A percentile compares a stretch with the other conserved stretches of the same genome.
Conservation (phyloP, 2,113 vertebrate species). For the Gracilinanus agilis region DNA sequence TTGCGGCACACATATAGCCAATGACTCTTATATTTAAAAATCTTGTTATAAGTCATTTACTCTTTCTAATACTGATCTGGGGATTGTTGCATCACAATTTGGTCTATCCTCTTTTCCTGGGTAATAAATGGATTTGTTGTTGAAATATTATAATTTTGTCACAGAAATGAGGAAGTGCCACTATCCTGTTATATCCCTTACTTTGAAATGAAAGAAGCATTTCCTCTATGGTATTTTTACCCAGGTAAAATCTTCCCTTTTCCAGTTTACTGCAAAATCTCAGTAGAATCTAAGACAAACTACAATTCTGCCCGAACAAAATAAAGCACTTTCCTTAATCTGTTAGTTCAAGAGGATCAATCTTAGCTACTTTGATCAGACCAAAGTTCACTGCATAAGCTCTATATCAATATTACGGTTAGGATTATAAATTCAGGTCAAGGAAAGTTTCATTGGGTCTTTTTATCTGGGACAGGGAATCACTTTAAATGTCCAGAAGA, state of each 20-base stretch:
- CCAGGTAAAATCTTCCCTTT: neutral
- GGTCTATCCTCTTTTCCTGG: neutral
- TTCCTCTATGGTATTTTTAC: neutral
- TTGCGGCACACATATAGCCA: constrained; percentile 43
- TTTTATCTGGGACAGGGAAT: neutral
- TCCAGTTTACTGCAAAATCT: neutral
- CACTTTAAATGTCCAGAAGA: neutral
- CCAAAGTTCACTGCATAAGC: neutral
- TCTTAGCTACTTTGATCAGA: neutral
- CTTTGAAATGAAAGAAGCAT: neutral
- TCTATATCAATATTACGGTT: neutral
- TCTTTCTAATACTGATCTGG: constrained; percentile 66
- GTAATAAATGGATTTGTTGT: neutral
- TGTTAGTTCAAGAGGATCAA: neutral
- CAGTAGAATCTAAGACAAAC: neutral
- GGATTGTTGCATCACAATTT: constrained; percentile 59
- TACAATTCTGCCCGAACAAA: neutral
- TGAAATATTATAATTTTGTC: neutral
- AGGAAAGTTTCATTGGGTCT: neutral
- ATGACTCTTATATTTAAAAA: constrained; percentile 46
- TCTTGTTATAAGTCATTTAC: constrained; percentile 46
- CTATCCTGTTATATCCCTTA: neutral
- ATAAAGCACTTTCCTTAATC: neutral
- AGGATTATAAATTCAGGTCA: neutral
- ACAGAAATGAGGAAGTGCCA: neutral